phyloP scores from a whole-genome alignment of 2,888 invertebrate species.

The Monoplex corrugatus region DNA sequence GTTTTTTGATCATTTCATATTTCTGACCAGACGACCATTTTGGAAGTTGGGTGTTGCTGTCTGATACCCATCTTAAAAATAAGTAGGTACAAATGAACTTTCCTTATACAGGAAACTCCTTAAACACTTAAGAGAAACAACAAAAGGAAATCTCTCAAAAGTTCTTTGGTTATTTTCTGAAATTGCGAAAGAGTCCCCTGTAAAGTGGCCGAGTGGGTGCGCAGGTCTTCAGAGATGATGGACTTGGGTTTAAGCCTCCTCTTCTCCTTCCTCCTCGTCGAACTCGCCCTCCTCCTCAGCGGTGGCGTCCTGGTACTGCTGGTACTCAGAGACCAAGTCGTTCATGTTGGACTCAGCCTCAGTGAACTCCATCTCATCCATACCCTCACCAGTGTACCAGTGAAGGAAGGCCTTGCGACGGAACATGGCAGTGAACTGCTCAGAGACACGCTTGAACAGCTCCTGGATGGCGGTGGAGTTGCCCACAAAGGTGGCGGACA shows the following conservation, averaged over 20 bases:
- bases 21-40: slow-evolving; percentile 34
- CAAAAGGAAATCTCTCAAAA: not conserved
- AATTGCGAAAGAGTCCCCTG: slow-evolving; percentile 16
- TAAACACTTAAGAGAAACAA: not conserved
- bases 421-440: slow-evolving; percentile 89
- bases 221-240: slow-evolving; percentile 1
- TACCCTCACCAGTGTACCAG: slow-evolving; percentile 97
- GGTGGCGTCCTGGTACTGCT: slow-evolving; percentile 76
- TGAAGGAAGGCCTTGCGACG: slow-evolving; percentile 97
- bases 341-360: slow-evolving; percentile 97
- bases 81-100: not conserved
- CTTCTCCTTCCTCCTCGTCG: slow-evolving; percentile 87
- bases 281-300: slow-evolving; percentile 86
- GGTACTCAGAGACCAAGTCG: slow-evolving; percentile 82
- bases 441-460: slow-evolving; percentile 73
- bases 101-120: not conserved
- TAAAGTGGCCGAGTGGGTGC: slow-evolving; percentile 3
- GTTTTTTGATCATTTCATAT: too few relatives aligned
- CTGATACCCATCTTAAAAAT: not conserved
- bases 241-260: slow-evolving; percentile 26
- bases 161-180: not conserved
- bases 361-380: slow-evolving; percentile 98
- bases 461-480: slow-evolving; percentile 78
- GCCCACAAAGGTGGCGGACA: slow-evolving; percentile 92
- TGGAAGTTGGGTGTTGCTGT: not conserved